Evolutionary conservation across 1,140 invertebrate genomes (phyloP).

Genomic region (Drosophila bifasciata): DNA sequence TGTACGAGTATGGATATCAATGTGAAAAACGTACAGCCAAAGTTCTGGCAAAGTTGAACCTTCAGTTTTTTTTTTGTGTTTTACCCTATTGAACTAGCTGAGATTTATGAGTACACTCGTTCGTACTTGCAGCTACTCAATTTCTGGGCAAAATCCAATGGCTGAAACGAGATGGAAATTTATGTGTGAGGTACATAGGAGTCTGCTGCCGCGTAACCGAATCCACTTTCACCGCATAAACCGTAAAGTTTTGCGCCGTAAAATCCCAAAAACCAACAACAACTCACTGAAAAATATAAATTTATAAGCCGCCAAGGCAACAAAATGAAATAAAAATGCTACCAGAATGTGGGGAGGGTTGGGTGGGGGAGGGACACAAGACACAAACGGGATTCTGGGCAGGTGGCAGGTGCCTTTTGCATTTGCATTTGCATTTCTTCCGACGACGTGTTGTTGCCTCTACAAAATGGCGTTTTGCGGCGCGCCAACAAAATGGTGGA

Average conservation of each 20-base stretch:
- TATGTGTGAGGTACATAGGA: constrained; percentile 49
- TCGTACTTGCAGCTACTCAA: constrained; percentile 60
- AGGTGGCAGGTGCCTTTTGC: constrained; percentile 52
- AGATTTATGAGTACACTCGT: constrained; percentile 65
- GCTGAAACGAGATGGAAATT: constrained; percentile 79
- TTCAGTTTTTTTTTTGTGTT: constrained; percentile 64
- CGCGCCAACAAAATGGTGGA: constrained; percentile 77
- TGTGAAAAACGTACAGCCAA: background rate
- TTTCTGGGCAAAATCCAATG: constrained; percentile 74
- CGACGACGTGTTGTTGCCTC: constrained; percentile 66
- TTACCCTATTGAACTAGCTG: constrained; percentile 75
- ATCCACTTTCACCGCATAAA: constrained; percentile 77
- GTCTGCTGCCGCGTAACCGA: constrained; percentile 6
- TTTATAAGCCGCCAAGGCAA: constrained; percentile 74
- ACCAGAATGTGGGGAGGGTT: constrained; percentile 20
- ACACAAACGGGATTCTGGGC: constrained; percentile 37
- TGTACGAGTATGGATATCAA: constrained; percentile 49
- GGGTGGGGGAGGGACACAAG: background rate
- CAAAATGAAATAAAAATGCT: constrained; percentile 71
- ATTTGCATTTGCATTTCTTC: constrained; percentile 66
- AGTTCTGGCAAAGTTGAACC: constrained; percentile 53
- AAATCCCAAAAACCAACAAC: constrained; percentile 55
- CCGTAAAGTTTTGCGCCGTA: constrained; percentile 68
- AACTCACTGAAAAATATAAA: constrained; percentile 66
- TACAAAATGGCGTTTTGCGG: constrained; percentile 78